A percentile compares a stretch with the other conserved stretches of the same genome.
These are phyloP conservation scores for Cyrtonyx montezumae DNA, from an alignment of 2,113 vertebrate species.

Conservation along the genomic window DNA sequence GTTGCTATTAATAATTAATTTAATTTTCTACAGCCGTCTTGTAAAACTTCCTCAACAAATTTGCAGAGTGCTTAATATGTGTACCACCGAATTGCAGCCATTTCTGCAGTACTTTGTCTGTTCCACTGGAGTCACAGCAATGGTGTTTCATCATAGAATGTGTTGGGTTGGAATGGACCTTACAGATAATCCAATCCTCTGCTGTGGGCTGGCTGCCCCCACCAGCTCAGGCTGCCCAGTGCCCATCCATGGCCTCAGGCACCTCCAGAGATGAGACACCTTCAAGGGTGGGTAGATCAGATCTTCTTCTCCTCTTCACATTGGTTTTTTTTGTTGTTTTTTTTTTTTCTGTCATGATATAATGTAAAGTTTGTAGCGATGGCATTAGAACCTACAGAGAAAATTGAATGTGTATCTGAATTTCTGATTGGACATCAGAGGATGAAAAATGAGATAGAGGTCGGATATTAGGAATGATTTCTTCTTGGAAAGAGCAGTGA, in stretches of 20 bases:
- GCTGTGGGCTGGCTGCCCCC: too few relatives aligned
- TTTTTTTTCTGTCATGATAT: background rate
- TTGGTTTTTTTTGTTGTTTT: background rate
- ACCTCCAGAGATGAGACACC: too few relatives aligned
- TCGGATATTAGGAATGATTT: too few relatives aligned
- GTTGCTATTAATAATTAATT: constrained; percentile 59
- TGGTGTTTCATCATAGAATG: background rate
- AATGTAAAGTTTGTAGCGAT: fast-evolving
- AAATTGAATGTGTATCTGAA: background rate
- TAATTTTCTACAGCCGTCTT: constrained; percentile 43
- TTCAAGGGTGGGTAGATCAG: background rate
- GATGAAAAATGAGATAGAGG: background rate
- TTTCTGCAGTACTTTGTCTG: constrained; percentile 47
- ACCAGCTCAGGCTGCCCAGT: too few relatives aligned
- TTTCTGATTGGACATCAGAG: background rate
- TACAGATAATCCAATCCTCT: too few relatives aligned
- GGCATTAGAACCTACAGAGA: background rate
- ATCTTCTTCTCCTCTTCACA: background rate
- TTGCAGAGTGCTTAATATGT: constrained; percentile 20
- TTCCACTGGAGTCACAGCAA: background rate
- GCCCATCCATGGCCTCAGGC: too few relatives aligned
- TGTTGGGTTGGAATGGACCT: too few relatives aligned
- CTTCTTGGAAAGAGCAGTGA: too few relatives aligned
- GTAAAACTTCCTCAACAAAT: constrained; percentile 49
- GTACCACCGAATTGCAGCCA: constrained; percentile 22